Evolutionary conservation across 2,113 vertebrate genomes (phyloP).

Genomic region (Tenebrosternarchus preto): DNA sequence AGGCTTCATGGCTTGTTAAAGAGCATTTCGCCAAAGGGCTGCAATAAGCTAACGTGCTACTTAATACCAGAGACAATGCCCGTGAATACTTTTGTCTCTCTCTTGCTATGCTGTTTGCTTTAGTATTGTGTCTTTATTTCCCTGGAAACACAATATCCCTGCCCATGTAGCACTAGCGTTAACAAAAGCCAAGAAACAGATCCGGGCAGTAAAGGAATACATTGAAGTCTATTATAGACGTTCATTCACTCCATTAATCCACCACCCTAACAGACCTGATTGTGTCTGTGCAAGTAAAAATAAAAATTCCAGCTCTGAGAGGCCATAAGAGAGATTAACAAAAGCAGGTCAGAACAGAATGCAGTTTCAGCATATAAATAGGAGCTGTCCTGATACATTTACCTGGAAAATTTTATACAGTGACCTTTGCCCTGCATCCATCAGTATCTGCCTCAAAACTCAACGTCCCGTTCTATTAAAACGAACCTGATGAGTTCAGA

Average conservation of each 20-base stretch:
- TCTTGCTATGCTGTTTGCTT: not conserved
- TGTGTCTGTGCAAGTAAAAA: slow-evolving; percentile 21
- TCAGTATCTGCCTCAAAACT: too few species aligned
- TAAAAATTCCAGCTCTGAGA: slow-evolving; percentile 34
- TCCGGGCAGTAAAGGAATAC: not conserved
- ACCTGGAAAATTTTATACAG: not conserved
- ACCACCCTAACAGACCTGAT: slow-evolving; percentile 41
- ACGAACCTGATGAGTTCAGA: slow-evolving; percentile 22
- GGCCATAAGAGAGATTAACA: not conserved
- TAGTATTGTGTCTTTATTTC: slow-evolving; percentile 23
- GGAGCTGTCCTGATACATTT: not conserved
- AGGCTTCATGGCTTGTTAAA: not conserved
- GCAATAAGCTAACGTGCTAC: not conserved
- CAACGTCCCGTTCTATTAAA: not conserved
- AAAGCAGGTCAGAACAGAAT: not conserved
- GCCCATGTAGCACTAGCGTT: not conserved
- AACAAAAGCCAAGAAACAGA: slow-evolving; percentile 29
- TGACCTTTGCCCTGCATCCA: too few species aligned
- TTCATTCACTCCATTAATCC: slow-evolving; percentile 39
- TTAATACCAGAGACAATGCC: not conserved
- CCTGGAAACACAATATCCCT: slow-evolving; percentile 33
- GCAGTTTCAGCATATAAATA: not conserved
- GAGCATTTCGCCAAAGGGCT: not conserved
- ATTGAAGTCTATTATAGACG: slow-evolving; percentile 34
- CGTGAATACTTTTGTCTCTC: not conserved